Evolutionary conservation across 2,797 vertebrate species (phyloP).

Genomic region (Macropodus opercularis): DNA sequence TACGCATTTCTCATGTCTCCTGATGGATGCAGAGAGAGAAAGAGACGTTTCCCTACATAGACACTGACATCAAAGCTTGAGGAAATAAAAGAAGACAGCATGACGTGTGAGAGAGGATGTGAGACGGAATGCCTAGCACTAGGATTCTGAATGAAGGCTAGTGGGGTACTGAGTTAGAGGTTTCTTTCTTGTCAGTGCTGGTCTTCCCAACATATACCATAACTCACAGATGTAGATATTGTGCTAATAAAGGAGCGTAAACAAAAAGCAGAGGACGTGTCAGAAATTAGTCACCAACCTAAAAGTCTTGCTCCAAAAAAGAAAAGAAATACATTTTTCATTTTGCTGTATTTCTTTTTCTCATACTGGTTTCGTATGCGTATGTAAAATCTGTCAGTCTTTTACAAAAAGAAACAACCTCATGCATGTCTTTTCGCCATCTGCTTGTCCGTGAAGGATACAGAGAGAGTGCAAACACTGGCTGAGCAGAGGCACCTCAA

Average conservation of each 20-base stretch:
- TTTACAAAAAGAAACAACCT: not conserved
- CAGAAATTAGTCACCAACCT: not conserved
- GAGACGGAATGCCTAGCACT: slow-evolving; percentile 70
- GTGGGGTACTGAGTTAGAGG: slow-evolving; percentile 50
- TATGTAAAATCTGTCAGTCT: not conserved
- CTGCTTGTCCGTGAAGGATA: slow-evolving; percentile 10
- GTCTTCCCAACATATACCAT: too few relatives aligned
- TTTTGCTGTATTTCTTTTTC: too few relatives aligned
- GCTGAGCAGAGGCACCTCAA: slow-evolving; percentile 44
- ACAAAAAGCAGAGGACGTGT: too few relatives aligned
- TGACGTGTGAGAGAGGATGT: slow-evolving; percentile 67
- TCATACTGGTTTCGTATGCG: too few relatives aligned
- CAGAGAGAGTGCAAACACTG: slow-evolving; percentile 25
- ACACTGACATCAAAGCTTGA: slow-evolving; percentile 68
- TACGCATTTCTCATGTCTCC: slow-evolving; percentile 58
- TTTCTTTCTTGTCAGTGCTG: slow-evolving; percentile 40
- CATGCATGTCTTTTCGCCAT: not conserved
- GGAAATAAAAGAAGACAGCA: slow-evolving; percentile 66
- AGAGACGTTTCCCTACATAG: slow-evolving; percentile 63
- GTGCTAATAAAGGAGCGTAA: too few relatives aligned
- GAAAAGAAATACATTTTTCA: too few relatives aligned
- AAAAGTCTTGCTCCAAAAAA: not conserved
- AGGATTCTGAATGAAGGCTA: slow-evolving; percentile 69
- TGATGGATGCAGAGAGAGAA: slow-evolving; percentile 44
- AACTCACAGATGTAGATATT: not conserved